These are phyloP conservation scores for Drosophila takahashii DNA, from an alignment of 1,140 invertebrate species.

Conservation along the genomic window DNA sequence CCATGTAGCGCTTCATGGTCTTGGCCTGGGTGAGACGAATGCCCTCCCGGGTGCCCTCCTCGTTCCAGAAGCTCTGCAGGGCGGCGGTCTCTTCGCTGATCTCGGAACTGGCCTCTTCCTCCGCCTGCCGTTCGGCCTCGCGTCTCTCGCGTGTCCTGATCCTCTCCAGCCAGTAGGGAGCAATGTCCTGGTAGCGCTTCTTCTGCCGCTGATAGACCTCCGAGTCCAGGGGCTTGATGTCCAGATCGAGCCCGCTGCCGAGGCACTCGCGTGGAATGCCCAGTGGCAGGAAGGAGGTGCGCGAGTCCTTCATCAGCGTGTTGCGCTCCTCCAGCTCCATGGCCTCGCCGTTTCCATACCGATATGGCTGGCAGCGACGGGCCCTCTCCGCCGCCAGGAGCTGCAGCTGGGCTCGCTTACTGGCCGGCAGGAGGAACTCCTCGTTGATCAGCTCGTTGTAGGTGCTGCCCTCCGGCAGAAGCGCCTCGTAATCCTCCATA, in stretches of 20 bases:
- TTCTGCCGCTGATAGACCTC: constrained; percentile 8
- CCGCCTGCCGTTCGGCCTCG: constrained; percentile 42
- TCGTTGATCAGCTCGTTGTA: constrained; percentile 72
- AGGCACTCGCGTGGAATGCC: constrained; percentile 73
- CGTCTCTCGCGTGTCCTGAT: constrained; percentile 38
- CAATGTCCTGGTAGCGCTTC: constrained; percentile 31
- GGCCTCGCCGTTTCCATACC: constrained; percentile 62
- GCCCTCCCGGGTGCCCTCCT: constrained; percentile 84
- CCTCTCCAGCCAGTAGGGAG: constrained; percentile 35
- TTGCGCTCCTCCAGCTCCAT: constrained; percentile 77
- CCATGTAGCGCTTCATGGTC: constrained; percentile 92
- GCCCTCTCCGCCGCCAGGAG: constrained; percentile 29
- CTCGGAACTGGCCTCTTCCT: background rate
- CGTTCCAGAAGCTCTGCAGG: constrained; percentile 86
- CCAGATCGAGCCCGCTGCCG: constrained; percentile 26
- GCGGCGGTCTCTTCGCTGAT: constrained; percentile 37
- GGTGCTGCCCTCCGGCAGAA: constrained; percentile 53
- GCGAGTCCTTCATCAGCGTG: constrained; percentile 79
- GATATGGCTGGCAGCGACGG: constrained; percentile 70
- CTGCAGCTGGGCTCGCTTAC: constrained; percentile 23
- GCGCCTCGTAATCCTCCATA: constrained; percentile 50
- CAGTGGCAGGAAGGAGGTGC: constrained; percentile 79
- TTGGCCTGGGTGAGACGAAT: constrained; percentile 86
- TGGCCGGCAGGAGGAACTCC: constrained; percentile 60
- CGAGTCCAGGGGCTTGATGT: constrained; percentile 3